Evolutionary conservation across 2,888 invertebrate species (phyloP), one percentile per base, ranked within the genome.

Genomic region (Ochropleura leucogaster): DNA sequence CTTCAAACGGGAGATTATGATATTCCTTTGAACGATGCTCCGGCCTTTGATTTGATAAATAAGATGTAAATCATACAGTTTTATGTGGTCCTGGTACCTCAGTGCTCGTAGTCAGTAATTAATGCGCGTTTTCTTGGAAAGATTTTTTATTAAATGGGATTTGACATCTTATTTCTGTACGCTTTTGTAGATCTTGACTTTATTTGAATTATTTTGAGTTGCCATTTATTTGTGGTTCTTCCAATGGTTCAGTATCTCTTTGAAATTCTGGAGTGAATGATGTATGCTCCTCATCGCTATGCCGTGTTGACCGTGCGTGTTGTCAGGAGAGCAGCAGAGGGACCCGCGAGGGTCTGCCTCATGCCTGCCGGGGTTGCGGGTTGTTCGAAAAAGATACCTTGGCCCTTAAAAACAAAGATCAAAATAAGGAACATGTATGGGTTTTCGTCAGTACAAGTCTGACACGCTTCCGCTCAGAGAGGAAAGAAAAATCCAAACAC

Each of bases 11-110:
- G 10, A 65, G 84, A 86, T 86, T 86, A 86, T 86, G 86, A 86
- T 86, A 86, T 86, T 87, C 88, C 86, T 87, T 87, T 87, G 82
- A 86, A 81, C 77, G 82, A 77, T 74, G 64, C 40, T 76, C 71
- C 60, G 42, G 85, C 77, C 85, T 82, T 82, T 82, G 82, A 85
- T 82, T 82, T 53, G 85, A 82, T 82, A 82, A 82, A 87, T 85
- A 83, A 87, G 87, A 81, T 85, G 79, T 85, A 87, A 85, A 85
- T 85, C 87, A 49, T 62, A 68, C 14, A 72, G 53, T 81, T 87
- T 86, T 86, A 86, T 86, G 82, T 30, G 18, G 76, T 68, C 81
- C 79, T 87, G 79, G 87, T 83, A 77, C 14, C 67, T 68, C 59
- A 10, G 44, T 12, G 62, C 55, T 55, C 20, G 55, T 46, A 49